These are phyloP conservation scores for Colinus virginianus DNA, from an alignment of 2,113 vertebrate species.

Conservation along the genomic window DNA sequence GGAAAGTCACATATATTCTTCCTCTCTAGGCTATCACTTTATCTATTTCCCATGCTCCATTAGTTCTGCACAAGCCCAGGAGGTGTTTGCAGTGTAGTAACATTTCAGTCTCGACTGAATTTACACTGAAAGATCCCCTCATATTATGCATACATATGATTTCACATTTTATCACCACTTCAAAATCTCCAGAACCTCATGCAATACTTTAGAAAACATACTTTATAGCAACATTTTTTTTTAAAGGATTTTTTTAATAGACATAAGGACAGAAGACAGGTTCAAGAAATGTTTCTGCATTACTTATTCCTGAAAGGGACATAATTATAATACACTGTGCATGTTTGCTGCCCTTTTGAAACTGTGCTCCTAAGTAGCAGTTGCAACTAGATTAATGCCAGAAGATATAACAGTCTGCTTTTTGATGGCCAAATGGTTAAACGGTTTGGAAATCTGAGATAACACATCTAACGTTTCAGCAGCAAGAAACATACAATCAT, in stretches of 20 bases:
- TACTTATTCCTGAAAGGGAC: not conserved
- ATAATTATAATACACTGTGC: not conserved
- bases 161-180: slow-evolving; percentile 11
- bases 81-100: slow-evolving; percentile 73
- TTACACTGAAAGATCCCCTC: slow-evolving; percentile 54
- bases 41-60: slow-evolving; percentile 78
- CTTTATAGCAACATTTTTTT: not conserved
- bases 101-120: slow-evolving; percentile 77
- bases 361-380: not conserved
- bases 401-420: not conserved
- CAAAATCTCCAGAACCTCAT: slow-evolving; percentile 45
- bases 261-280: not conserved
- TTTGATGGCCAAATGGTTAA: slow-evolving; percentile 19
- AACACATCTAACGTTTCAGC: not conserved
- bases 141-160: slow-evolving; percentile 45
- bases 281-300: not conserved
- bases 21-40: slow-evolving; percentile 64
- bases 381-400: not conserved
- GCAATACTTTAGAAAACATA: not conserved
- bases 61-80: slow-evolving; percentile 72
- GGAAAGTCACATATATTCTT: slow-evolving; percentile 64
- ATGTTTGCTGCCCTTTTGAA: not conserved
- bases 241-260: not conserved
- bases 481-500: not conserved
- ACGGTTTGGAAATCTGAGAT: slow-evolving; percentile 16